Evolutionary conservation across 92 coral and sea anemone genomes (phyloP).

Genomic region (Bergia sp.): DNA sequence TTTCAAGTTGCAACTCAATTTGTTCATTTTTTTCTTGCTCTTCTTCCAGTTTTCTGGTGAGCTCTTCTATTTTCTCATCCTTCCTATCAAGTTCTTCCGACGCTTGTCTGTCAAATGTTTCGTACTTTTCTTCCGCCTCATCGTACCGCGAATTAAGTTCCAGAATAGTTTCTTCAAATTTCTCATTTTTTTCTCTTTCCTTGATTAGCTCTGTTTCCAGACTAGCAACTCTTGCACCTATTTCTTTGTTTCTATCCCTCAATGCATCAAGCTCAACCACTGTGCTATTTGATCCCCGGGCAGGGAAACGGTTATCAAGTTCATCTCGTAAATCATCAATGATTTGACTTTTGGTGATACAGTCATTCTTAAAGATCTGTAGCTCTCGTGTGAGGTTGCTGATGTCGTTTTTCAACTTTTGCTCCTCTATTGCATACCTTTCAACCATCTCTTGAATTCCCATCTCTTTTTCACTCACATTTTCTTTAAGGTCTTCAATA

Average conservation of each 20-base stretch:
- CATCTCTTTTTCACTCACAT: slow-evolving; percentile 72
- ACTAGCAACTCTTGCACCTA: slow-evolving; percentile 49
- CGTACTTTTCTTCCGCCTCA: slow-evolving; percentile 50
- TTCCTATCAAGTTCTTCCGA: slow-evolving; percentile 65
- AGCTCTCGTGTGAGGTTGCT: slow-evolving; percentile 65
- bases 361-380: slow-evolving; percentile 68
- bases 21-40: slow-evolving; percentile 40
- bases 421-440: slow-evolving; percentile 85
- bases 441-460: slow-evolving; percentile 84
- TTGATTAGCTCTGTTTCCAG: slow-evolving; percentile 59
- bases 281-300: slow-evolving; percentile 1
- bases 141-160: slow-evolving; percentile 53
- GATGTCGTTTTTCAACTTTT: slow-evolving; percentile 69
- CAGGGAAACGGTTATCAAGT: slow-evolving; percentile 39
- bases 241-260: slow-evolving; percentile 62
- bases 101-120: slow-evolving; percentile 36
- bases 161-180: slow-evolving; percentile 65
- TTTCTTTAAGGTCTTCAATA: slow-evolving; percentile 70
- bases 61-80: slow-evolving; percentile 59
- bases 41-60: slow-evolving; percentile 48
- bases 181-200: slow-evolving; percentile 61
- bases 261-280: slow-evolving; percentile 53
- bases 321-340: slow-evolving; percentile 73
- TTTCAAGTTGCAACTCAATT: slow-evolving; percentile 51
- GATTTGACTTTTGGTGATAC: slow-evolving; percentile 73